These are phyloP conservation scores for Eupithecia inturbata DNA, from an alignment of 2,888 invertebrate species.

Conservation along the genomic window DNA sequence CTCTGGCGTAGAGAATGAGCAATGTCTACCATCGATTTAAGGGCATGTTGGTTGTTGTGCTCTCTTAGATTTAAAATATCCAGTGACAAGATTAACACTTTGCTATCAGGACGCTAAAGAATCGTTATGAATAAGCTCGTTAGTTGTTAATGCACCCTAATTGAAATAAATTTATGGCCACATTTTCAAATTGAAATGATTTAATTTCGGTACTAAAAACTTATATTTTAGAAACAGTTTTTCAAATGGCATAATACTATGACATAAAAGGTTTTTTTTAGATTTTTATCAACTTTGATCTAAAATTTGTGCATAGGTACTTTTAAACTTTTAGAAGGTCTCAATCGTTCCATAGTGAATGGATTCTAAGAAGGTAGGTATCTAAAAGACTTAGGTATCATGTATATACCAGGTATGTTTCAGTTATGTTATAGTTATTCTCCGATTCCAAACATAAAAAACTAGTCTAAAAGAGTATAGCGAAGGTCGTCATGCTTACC, in stretches of 20 bases:
- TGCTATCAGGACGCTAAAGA: neutral
- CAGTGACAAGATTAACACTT: neutral
- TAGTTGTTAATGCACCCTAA: neutral
- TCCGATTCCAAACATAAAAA: neutral
- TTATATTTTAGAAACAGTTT: too few relatives aligned
- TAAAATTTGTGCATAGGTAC: neutral
- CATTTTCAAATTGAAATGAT: neutral
- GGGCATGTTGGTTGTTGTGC: neutral
- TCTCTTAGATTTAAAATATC: neutral
- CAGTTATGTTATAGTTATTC: neutral
- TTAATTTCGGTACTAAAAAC: too few relatives aligned
- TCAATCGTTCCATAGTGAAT: neutral
- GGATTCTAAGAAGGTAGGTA: neutral
- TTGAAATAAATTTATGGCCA: neutral
- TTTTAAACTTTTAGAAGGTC: neutral
- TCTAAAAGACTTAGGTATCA: neutral
- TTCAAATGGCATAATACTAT: neutral
- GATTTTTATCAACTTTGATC: neutral
- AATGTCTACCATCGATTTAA: neutral
- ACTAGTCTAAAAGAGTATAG: neutral
- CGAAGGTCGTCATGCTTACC: neutral
- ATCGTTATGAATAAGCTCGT: neutral
- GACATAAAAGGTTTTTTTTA: neutral
- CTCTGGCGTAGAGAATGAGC: neutral
- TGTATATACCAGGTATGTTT: too few relatives aligned